phyloP scores from a whole-genome alignment of 2,888 invertebrate genomes.

The Calliopum simillimum region DNA sequence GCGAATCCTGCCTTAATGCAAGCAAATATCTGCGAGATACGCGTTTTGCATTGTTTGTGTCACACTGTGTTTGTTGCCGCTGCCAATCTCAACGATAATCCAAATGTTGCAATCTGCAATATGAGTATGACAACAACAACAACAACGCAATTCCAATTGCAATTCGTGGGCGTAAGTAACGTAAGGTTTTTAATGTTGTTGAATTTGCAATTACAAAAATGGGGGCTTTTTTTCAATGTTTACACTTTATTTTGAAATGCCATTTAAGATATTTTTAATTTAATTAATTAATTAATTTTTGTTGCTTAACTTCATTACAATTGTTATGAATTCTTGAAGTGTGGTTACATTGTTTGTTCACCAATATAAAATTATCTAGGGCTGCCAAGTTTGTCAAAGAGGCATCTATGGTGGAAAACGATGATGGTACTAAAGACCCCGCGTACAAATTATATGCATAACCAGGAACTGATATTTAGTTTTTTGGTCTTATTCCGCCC shows the following conservation, averaged over 20 bases:
- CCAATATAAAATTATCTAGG: too few species aligned
- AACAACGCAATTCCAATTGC: background rate
- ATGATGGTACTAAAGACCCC: too few species aligned
- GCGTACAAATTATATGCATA: too few species aligned
- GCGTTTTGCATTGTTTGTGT: background rate
- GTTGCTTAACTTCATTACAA: background rate
- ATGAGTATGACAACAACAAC: constrained; percentile 7
- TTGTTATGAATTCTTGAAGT: too few species aligned
- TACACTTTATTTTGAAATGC: constrained; percentile 12
- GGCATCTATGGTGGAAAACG: too few species aligned
- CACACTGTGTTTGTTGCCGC: background rate
- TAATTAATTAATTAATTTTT: constrained; percentile 20
- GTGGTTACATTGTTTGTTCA: too few species aligned
- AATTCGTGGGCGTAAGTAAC: background rate
- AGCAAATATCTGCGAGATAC: background rate
- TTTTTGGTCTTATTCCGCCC: too few species aligned
- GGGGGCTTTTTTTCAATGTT: constrained; percentile 12
- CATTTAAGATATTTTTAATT: constrained; percentile 6
- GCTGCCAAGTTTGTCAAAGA: too few species aligned
- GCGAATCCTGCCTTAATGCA: background rate
- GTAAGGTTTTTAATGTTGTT: constrained; percentile 13
- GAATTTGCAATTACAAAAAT: constrained; percentile 9
- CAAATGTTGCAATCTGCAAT: constrained; percentile 18
- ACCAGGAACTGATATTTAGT: too few species aligned
- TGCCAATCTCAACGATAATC: constrained; percentile 19